Evolutionary conservation across 2,888 invertebrate species (phyloP).

Genomic region (Drosophila robusta): DNA sequence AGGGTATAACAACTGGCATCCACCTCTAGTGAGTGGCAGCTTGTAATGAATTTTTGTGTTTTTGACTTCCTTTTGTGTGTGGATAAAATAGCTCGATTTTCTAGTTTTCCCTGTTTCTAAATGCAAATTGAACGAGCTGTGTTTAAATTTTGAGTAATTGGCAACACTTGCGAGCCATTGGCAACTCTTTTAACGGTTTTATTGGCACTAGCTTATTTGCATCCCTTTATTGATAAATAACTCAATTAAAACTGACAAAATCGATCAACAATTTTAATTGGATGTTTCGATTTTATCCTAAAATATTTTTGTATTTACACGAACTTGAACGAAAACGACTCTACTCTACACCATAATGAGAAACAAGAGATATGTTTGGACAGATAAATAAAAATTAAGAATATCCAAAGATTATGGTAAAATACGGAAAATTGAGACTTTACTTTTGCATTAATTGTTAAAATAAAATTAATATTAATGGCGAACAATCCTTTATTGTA

Average conservation of each 20-base stretch:
- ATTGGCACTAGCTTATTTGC: constrained; percentile 1
- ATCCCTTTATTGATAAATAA: background rate
- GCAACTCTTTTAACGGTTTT: constrained; percentile 1
- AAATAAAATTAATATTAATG: too few species aligned
- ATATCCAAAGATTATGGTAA: too few species aligned
- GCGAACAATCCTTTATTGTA: too few species aligned
- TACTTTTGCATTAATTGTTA: too few species aligned
- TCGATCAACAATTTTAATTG: constrained; percentile 1
- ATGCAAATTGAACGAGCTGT: constrained; percentile 23
- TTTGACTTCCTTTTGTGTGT: constrained; percentile 1
- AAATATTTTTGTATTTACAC: too few species aligned
- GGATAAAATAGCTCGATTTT: background rate
- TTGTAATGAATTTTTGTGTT: constrained; percentile 49
- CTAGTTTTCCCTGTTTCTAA: background rate
- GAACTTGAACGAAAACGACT: too few species aligned
- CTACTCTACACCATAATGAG: too few species aligned
- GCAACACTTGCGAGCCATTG: constrained; percentile 5
- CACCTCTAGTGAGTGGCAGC: constrained; percentile 36
- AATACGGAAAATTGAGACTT: too few species aligned
- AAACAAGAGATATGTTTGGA: too few species aligned
- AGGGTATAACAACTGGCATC: constrained; percentile 1
- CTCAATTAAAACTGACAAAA: constrained; percentile 4
- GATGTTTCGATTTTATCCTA: background rate
- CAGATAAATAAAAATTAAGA: too few species aligned
- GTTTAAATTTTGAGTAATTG: constrained; percentile 14